Percentiles rank a stretch among this genome's conserved stretches.
phyloP scores from a whole-genome alignment of 2,113 vertebrate genomes.

The Myotis brandtii region DNA sequence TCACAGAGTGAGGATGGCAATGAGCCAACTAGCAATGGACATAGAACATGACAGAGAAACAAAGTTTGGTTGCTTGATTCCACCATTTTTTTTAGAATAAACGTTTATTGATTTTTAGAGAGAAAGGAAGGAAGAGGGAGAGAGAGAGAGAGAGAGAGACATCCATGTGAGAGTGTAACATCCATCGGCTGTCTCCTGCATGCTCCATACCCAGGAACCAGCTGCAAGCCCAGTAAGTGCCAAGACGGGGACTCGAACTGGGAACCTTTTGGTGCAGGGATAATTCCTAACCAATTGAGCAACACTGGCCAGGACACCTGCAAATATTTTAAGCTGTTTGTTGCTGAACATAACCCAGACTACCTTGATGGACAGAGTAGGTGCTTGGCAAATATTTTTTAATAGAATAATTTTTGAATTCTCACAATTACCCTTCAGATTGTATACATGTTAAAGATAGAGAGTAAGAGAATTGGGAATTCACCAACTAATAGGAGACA shows the following conservation, averaged over 20 bases:
- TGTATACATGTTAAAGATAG: neutral
- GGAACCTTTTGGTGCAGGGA: no score
- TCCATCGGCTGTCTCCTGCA: no score
- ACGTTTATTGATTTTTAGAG: no score
- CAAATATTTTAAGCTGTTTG: neutral
- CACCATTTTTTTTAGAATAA: no score
- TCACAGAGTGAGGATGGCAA: neutral
- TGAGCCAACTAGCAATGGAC: neutral
- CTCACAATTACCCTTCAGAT: neutral
- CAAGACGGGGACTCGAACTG: no score
- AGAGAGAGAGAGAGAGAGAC: no score
- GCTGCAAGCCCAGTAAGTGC: no score
- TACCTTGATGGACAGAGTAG: neutral
- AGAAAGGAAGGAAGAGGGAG: no score
- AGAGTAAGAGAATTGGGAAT: neutral
- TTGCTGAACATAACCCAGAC: neutral
- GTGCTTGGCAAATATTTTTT: neutral
- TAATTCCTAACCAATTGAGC: no score
- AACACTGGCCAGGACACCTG: no score
- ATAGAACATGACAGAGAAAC: neutral
- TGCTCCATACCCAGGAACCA: no score
- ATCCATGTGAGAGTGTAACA: no score
- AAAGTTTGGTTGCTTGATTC: neutral
- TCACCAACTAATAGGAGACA: neutral
- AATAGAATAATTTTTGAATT: neutral